Evolutionary conservation across 2,113 vertebrate species (phyloP).

Genomic region (Grammomys dolichurus): DNA sequence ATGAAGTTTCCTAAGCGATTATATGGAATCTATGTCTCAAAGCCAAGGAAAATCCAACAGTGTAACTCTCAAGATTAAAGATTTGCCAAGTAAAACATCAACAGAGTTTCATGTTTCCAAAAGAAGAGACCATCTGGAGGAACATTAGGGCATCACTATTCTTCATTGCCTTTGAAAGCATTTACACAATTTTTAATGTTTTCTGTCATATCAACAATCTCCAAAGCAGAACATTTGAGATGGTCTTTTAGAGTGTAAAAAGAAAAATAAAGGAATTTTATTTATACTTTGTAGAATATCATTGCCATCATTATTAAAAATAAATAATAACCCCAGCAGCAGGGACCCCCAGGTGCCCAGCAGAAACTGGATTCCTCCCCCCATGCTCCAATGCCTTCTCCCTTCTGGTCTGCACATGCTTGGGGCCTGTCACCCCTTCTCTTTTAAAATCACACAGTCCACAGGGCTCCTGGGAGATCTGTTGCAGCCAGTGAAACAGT

Average conservation of each 20-base stretch:
- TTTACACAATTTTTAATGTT: neutral
- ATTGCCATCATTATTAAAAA: neutral
- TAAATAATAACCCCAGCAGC: no score
- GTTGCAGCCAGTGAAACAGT: no score
- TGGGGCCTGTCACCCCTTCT: no score
- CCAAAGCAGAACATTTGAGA: neutral
- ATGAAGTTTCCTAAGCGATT: neutral
- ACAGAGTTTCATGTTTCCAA: neutral
- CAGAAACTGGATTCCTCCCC: no score
- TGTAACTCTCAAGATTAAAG: neutral
- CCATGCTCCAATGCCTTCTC: no score
- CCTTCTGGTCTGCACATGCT: no score
- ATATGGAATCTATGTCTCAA: slow-evolving; percentile 16
- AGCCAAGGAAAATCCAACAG: neutral
- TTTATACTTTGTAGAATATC: neutral
- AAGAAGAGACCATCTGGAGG: slow-evolving; percentile 1
- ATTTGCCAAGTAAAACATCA: neutral
- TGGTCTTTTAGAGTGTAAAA: neutral
- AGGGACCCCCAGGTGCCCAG: no score
- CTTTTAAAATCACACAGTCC: no score
- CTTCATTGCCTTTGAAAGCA: neutral
- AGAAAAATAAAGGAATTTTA: slow-evolving; percentile 23
- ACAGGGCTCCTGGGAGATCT: no score
- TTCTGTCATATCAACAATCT: neutral
- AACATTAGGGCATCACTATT: neutral